phyloP scores from a whole-genome alignment of 92 coral and sea anemone species.

The Paragorgia papillata region DNA sequence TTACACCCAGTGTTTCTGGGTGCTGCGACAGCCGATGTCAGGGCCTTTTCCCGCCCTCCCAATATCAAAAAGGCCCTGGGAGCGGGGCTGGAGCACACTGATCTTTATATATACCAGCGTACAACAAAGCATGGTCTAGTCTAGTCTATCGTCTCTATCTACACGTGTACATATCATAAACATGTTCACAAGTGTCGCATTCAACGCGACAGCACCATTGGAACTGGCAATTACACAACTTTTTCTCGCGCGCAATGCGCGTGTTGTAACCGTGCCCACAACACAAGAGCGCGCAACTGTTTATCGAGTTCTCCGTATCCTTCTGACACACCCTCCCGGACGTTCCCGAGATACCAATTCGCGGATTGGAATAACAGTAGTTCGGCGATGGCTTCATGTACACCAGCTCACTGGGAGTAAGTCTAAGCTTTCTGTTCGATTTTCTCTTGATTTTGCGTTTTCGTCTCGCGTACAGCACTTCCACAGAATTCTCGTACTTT shows the following conservation, averaged over 20 bases:
- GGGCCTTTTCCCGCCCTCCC: no score
- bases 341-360: constrained; percentile 76
- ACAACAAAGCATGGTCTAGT: no score
- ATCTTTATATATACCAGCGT: no score
- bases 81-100: no score
- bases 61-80: no score
- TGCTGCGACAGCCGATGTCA: no score
- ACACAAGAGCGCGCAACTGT: constrained; percentile 80
- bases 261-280: constrained; percentile 95
- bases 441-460: constrained; percentile 72
- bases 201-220: constrained; percentile 86
- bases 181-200: constrained; percentile 71
- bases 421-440: constrained; percentile 60
- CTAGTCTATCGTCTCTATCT: no score
- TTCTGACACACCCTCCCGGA: constrained; percentile 86
- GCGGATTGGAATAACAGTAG: constrained; percentile 70
- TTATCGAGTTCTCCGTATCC: constrained; percentile 61
- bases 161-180: constrained; percentile 79
- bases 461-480: constrained; percentile 61
- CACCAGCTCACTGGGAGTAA: constrained; percentile 61
- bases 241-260: constrained; percentile 69
- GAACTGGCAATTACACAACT: constrained; percentile 75
- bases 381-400: constrained; percentile 74
- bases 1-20: no score
- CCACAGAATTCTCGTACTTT: constrained; percentile 64